Base-by-base conservation (phyloP, 2,113 vertebrate species). In the Calidris pygmaea region DNA sequence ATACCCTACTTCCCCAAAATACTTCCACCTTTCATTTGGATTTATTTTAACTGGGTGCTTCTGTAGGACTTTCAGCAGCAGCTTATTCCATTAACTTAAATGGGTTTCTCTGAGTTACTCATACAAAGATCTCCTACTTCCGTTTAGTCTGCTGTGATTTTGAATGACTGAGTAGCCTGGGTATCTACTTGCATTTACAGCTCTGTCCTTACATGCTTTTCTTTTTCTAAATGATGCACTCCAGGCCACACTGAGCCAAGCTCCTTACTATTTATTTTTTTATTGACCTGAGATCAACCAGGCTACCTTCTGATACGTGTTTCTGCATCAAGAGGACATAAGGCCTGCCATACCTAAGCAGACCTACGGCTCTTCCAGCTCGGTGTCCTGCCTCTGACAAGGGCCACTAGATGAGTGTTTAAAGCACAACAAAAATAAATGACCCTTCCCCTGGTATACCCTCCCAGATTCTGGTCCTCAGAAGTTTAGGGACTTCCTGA, bases 31-130 rank as follows among this genome's bases (percentile, higher is more conserved):
- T 56, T 67, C 39, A 59, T n/a, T 80, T 72, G 63, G 27, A 72
- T 67, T 79, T 83, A 88, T 95, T 85, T 89, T 93, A 43, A 45
- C 17, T 72, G 53, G 18, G 6, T 66, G 14, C 47, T 89, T 96
- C 75, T 75, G 39, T 60, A 87, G 70, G 50, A 37, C 48, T 78
- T 84, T 20, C 37, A 62, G 71, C 65, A 87, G 63, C 77, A 87
- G 17, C 45, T 87, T 90, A 63, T 88, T 90, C 67, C 72, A 85
- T 93, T 90, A 95, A 78, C 37, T 83, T 74, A 72, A 90, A 55
- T 48, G 26, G 8, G 32, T 73, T 92, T 82, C 47, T 63, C 35
- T 70, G 63, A 41, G 55, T 68, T 66, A 76, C 59, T 70, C 59
- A 35, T 84, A 66, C 0, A 0, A 86, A n/a, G 13, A 10, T 9